These are phyloP conservation scores for Alosa sapidissima DNA, from an alignment of 2,797 vertebrate species.

Conservation along the genomic window DNA sequence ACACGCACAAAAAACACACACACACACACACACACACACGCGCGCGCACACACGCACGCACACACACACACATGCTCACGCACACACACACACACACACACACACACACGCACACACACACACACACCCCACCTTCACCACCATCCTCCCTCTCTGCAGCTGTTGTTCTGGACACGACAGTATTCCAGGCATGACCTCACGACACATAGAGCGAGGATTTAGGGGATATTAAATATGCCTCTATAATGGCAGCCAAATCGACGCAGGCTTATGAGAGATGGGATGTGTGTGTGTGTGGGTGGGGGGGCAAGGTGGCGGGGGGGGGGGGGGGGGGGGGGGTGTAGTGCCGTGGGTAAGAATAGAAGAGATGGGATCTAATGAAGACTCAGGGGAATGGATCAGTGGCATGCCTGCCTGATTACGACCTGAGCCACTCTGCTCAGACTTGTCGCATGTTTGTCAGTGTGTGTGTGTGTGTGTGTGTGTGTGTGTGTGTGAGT, in stretches of 20 bases:
- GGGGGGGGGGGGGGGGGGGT: too few relatives aligned
- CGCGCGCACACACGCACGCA: not conserved
- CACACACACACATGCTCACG: too few relatives aligned
- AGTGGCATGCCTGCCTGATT: too few relatives aligned
- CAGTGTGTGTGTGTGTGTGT: not conserved
- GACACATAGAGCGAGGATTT: constrained; percentile 63
- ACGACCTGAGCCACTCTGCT: too few relatives aligned
- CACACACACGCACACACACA: not conserved
- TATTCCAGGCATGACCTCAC: constrained; percentile 64
- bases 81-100: too few relatives aligned
- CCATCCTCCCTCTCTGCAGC: constrained; percentile 57
- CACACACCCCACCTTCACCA: constrained; percentile 46
- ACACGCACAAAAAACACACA: not conserved
- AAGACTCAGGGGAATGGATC: constrained; percentile 50
- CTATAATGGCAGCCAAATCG: constrained; percentile 75
- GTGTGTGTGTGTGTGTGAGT: not conserved
- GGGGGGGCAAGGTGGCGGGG: not conserved
- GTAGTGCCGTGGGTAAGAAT: constrained; percentile 59
- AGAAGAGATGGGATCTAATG: constrained; percentile 60
- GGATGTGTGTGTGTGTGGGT: not conserved
- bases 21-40: not conserved
- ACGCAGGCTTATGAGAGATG: constrained; percentile 62
- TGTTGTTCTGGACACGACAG: constrained; percentile 62
- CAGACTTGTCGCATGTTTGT: not conserved
- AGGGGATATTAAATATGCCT: constrained; percentile 72